Conservation (phyloP, 1,140 invertebrate genomes). For the Drosophila novamexicana region DNA sequence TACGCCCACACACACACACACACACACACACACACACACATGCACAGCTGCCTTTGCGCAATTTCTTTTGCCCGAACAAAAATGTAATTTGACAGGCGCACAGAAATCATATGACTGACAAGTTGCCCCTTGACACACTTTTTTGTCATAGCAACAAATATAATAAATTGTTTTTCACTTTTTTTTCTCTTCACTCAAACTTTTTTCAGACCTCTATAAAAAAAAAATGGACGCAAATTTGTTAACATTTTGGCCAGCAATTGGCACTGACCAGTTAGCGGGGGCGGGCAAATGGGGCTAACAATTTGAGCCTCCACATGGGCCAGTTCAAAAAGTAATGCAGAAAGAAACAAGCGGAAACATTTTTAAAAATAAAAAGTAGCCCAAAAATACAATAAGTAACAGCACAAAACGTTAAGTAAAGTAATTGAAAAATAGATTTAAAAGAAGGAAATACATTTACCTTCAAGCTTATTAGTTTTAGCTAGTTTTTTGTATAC, state of each 20-base stretch:
- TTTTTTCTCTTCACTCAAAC: slow-evolving; percentile 25
- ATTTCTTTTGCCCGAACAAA: slow-evolving; percentile 60
- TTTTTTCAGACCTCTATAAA: background rate
- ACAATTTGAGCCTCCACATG: slow-evolving; percentile 7
- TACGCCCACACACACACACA: slow-evolving; percentile 30
- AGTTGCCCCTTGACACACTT: slow-evolving; percentile 80
- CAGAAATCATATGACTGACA: slow-evolving; percentile 78
- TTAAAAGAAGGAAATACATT: background rate
- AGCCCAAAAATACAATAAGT: background rate
- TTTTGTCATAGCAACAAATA: slow-evolving; percentile 75
- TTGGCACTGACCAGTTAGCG: slow-evolving; percentile 11
- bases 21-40: slow-evolving; percentile 3
- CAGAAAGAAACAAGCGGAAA: slow-evolving; percentile 13
- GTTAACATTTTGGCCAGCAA: slow-evolving; percentile 45
- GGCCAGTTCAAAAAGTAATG: slow-evolving; percentile 2
- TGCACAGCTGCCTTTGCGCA: slow-evolving; percentile 60
- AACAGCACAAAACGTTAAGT: background rate
- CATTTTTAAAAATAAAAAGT: background rate
- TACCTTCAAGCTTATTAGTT: too few species aligned
- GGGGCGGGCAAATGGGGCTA: slow-evolving; percentile 18
- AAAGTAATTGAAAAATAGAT: background rate
- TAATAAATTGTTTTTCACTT: slow-evolving; percentile 66
- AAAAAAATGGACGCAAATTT: background rate
- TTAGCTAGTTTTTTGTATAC: too few species aligned
- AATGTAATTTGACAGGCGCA: slow-evolving; percentile 62